These are phyloP conservation scores for Myotis lucifugus DNA, from an alignment of 2,113 vertebrate species.

Conservation along the genomic window DNA sequence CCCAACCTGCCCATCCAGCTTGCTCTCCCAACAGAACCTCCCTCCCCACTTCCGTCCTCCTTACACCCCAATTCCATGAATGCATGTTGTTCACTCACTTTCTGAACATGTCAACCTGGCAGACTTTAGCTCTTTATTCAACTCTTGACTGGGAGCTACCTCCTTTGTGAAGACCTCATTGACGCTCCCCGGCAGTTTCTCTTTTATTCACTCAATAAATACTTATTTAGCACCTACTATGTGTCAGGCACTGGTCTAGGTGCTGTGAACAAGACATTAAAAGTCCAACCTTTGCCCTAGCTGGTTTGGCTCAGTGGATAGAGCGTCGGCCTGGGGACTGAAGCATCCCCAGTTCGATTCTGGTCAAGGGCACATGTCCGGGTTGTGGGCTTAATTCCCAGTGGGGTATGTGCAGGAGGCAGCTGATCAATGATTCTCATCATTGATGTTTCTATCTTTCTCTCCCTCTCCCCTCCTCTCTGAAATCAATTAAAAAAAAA, in stretches of 20 bases:
- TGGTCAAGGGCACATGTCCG: not conserved
- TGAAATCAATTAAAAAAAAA: too few species aligned
- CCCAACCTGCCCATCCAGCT: not conserved
- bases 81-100: not conserved
- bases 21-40: not conserved
- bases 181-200: not conserved
- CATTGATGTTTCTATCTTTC: not conserved
- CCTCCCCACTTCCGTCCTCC: not conserved
- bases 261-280: not conserved
- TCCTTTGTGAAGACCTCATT: not conserved
- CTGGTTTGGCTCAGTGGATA: not conserved
- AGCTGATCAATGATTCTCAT: not conserved
- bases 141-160: not conserved
- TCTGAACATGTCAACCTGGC: not conserved
- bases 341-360: not conserved
- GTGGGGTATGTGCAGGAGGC: too few species aligned
- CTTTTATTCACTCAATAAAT: slow-evolving; percentile 3
- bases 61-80: not conserved
- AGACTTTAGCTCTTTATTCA: not conserved
- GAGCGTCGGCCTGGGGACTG: too few species aligned
- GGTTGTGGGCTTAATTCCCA: not conserved
- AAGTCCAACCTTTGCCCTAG: not conserved
- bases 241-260: not conserved
- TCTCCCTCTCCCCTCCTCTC: not conserved
- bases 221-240: not conserved